Evolutionary conservation across 2,797 vertebrate genomes (phyloP).

Genomic region (Alcedo quadribrachys): DNA sequence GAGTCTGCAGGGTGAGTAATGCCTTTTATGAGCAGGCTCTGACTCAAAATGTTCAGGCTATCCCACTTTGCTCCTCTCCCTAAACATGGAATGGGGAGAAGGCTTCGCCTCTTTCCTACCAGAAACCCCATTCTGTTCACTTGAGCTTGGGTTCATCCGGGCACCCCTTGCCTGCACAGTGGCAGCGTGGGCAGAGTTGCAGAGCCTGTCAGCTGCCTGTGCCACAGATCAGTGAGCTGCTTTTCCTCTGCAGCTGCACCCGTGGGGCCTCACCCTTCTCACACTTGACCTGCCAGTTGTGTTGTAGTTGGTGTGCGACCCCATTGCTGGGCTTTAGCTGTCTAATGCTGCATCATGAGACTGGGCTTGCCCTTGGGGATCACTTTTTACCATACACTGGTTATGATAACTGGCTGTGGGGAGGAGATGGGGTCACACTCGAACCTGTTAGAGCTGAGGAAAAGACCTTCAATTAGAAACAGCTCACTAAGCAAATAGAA

Average conservation of each 20-base stretch:
- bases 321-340: neutral
- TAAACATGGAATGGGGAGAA: neutral
- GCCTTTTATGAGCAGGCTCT: conserved; percentile 61
- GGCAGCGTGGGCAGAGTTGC: neutral
- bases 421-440: neutral
- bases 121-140: neutral
- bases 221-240: conserved; percentile 46
- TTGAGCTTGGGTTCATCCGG: neutral
- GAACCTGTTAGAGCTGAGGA: neutral
- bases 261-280: conserved; percentile 38
- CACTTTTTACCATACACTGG: neutral
- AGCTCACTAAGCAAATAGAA: conserved; percentile 51
- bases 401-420: rapidly evolving
- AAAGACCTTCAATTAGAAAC: conserved; percentile 48
- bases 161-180: neutral
- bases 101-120: neutral
- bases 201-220: conserved; percentile 65
- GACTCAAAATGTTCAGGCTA: conserved; percentile 27
- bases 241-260: conserved; percentile 76
- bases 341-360: neutral
- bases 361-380: conserved; percentile 15
- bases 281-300: conserved; percentile 70
- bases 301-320: conserved; percentile 2
- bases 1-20: conserved; percentile 45
- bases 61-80: neutral